Conservation (phyloP, 1,140 invertebrate species). For the Telenomus remus region DNA sequence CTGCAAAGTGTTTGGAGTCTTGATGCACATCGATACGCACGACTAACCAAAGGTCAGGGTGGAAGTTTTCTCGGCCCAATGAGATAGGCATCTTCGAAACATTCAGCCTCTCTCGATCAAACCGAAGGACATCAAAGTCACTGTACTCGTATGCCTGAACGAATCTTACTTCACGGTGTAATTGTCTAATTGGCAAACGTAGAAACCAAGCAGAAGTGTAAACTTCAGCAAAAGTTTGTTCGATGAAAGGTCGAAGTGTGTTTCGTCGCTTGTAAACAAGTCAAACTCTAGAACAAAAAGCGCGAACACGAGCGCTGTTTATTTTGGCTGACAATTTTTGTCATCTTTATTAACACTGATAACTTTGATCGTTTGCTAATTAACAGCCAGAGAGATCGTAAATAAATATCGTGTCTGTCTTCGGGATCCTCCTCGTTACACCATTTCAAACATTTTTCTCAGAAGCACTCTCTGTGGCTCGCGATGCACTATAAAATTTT, state of each 20-base stretch:
- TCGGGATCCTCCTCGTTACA: constrained; percentile 8
- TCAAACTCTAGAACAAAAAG: too few relatives aligned
- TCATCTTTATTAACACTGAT: too few relatives aligned
- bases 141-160: constrained; percentile 16
- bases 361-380: background rate
- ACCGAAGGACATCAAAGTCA: constrained; percentile 46
- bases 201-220: background rate
- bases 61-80: constrained; percentile 40
- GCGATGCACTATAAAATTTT: constrained; percentile 45
- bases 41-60: constrained; percentile 53
- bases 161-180: constrained; percentile 20
- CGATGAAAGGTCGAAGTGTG: background rate
- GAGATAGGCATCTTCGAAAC: constrained; percentile 42
- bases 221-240: background rate
- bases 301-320: too few relatives aligned
- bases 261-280: background rate
- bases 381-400: background rate
- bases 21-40: constrained; percentile 43
- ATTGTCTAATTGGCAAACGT: constrained; percentile 24
- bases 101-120: constrained; percentile 24
- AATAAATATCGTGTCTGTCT: constrained; percentile 6
- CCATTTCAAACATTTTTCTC: constrained; percentile 18
- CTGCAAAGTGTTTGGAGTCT: constrained; percentile 18
- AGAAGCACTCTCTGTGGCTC: constrained; percentile 23
- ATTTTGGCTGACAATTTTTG: too few relatives aligned